Conservation (phyloP, 1,140 invertebrate genomes). For the Leptonema lineaticorne region DNA sequence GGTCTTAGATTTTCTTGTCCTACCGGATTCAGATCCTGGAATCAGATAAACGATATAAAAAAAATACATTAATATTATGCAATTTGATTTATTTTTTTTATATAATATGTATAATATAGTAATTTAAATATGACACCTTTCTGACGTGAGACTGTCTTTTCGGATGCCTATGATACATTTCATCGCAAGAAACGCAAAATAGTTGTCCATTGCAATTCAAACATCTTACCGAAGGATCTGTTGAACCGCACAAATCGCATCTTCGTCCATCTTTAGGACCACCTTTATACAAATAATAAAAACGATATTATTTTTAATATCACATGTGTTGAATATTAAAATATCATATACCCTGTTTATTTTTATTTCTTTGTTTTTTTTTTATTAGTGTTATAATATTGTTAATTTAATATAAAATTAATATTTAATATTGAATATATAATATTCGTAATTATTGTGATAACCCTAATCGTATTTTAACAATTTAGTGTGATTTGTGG, state of each 20-base stretch:
- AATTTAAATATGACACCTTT: conserved; percentile 54
- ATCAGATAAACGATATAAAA: neutral
- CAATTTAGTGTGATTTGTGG: too few species aligned
- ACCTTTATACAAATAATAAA: neutral
- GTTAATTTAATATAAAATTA: too few species aligned
- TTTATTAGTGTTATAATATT: too few species aligned
- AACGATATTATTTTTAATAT: too few species aligned
- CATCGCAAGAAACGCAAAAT: conserved; percentile 85
- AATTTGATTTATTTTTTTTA: neutral
- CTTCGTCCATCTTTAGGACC: conserved; percentile 2
- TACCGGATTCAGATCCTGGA: conserved; percentile 40
- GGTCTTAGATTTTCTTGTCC: conserved; percentile 58
- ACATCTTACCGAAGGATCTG: conserved; percentile 73
- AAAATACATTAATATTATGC: neutral
- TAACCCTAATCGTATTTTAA: too few species aligned
- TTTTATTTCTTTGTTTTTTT: too few species aligned
- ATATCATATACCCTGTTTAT: too few species aligned
- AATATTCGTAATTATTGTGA: too few species aligned
- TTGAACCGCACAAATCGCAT: conserved; percentile 82
- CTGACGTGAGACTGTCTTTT: conserved; percentile 78
- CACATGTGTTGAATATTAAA: too few species aligned
- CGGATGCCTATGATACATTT: conserved; percentile 92
- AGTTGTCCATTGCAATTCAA: conserved; percentile 75
- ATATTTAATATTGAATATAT: too few species aligned
- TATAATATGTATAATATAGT: neutral